Evolutionary conservation across 2,113 vertebrate species (phyloP).

Genomic region (Anoplopoma fimbria): DNA sequence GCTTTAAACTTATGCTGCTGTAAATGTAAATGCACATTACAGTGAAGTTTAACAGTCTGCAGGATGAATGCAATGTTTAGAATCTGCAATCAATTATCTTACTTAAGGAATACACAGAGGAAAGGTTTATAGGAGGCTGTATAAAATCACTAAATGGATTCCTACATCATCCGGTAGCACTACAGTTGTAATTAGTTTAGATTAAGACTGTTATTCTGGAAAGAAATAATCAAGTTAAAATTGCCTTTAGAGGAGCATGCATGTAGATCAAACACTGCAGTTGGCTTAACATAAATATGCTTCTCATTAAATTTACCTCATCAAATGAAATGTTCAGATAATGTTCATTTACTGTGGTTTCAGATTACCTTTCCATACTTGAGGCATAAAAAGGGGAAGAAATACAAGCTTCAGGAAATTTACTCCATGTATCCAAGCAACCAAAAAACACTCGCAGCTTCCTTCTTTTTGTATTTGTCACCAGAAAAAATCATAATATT

Average conservation of each 20-base stretch:
- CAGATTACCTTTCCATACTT: background rate
- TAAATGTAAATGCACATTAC: background rate
- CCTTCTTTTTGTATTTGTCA: background rate
- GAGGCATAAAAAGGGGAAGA: background rate
- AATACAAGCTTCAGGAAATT: conserved; percentile 10
- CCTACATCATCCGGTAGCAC: background rate
- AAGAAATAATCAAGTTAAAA: background rate
- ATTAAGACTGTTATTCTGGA: background rate
- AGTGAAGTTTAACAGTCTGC: conserved; percentile 21
- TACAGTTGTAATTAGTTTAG: background rate
- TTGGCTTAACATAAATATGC: background rate
- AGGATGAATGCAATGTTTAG: background rate
- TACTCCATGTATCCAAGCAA: conserved; percentile 23
- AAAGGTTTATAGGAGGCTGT: background rate
- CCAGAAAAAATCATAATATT: background rate
- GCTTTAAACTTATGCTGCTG: background rate
- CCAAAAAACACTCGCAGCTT: background rate
- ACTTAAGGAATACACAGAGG: background rate
- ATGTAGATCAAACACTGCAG: background rate
- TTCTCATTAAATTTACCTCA: background rate
- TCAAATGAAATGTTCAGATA: background rate
- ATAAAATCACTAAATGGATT: background rate
- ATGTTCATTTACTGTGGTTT: background rate
- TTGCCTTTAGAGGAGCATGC: background rate
- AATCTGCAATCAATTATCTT: background rate